phyloP scores from a whole-genome alignment of 1,140 invertebrate species.

The Choristoneura fumiferana region DNA sequence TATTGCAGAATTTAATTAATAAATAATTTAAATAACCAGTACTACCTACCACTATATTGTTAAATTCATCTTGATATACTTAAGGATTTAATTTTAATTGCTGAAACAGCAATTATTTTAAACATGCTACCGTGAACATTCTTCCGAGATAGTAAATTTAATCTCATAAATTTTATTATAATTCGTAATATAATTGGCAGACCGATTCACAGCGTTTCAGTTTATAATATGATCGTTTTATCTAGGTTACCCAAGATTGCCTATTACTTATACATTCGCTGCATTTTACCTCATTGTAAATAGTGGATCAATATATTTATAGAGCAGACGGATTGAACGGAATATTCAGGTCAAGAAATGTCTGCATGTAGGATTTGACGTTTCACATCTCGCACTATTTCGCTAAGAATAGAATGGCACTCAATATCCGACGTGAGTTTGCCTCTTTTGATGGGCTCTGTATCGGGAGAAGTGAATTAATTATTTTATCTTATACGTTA shows the following conservation, averaged over 20 bases:
- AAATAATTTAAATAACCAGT: no score
- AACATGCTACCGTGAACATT: no score
- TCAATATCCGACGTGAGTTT: conserved; percentile 5
- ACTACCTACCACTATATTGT: no score
- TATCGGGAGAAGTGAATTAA: no score
- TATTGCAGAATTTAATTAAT: no score
- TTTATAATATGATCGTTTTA: background rate
- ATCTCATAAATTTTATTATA: no score
- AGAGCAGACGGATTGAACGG: conserved; percentile 17
- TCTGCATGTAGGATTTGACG: conserved; percentile 19
- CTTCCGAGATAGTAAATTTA: no score
- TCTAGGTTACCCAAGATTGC: conserved; percentile 1
- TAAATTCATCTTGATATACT: no score
- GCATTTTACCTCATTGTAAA: conserved; percentile 19
- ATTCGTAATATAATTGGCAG: conserved; percentile 8
- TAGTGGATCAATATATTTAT: conserved; percentile 19
- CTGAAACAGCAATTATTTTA: no score
- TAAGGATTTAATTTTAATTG: no score
- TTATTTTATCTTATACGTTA: no score
- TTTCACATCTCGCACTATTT: conserved; percentile 14
- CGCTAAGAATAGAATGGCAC: conserved; percentile 13
- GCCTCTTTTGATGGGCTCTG: conserved; percentile 1
- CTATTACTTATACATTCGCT: conserved; percentile 18
- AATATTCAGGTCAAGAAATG: conserved; percentile 17
- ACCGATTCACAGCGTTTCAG: background rate